Evolutionary conservation across 2,888 invertebrate species (phyloP), one percentile per base, ranked within the genome.

Genomic region (Pristionchus maxplancki): DNA sequence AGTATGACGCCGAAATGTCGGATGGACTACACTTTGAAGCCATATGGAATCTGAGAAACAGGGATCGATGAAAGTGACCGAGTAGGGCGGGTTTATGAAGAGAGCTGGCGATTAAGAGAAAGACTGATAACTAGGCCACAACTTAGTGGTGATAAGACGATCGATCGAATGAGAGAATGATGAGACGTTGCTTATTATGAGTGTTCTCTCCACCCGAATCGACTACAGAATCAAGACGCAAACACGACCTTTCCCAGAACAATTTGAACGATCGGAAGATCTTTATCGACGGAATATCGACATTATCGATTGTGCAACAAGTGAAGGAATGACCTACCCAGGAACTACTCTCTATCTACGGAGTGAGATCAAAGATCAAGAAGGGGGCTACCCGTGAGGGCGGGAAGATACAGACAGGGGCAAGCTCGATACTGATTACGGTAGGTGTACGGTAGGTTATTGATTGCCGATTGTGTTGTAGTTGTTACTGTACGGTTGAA

Each of bases 401-500:
- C n/a, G 40, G 5, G 11, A 20, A 78, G 78, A 78, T 78, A 78
- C 78, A 74, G 71, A 40, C 37, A 40, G 40, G 5, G 78, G 78
- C 78, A 78, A 78, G 78, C 78, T 44, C 40, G 78, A 44, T 24
- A 34, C 24, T n/a, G 44, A 78, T 24, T 44, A 78, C 37, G 40
- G 78, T 78, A 78, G 13, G 44, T 78, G 78, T 9, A 40, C 13
- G 40, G 37, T 17, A 8, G 17, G 8, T 87, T 11, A 50, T 34
- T 67, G 44, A 20, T 50, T 67, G 34, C 86, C 86, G 24, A 87
- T 87, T n/a, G 86, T n/a, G 50, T 58, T 87, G 64, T 89, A 89
- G 53, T 78, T 87, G 17, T 62, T 64, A 67, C 74, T 74, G 53
- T 87, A 87, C 15, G 89, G 89, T 34, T 89, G 89, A 4, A 89